Evolutionary conservation across 2,113 vertebrate genomes (phyloP).

Genomic region (Microtus richardsoni): DNA sequence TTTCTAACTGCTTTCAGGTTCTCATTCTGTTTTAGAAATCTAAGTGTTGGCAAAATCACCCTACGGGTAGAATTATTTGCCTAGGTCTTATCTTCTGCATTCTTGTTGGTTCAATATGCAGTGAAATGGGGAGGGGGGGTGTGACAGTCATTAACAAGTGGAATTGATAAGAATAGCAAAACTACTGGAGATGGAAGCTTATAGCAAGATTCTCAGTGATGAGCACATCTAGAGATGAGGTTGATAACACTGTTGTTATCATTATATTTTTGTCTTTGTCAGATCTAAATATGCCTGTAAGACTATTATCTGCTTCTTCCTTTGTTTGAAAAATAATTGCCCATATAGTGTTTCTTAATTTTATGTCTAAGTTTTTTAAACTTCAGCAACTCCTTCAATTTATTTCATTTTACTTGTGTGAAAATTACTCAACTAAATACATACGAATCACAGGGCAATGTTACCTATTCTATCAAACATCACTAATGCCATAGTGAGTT

Average conservation of each 20-base stretch:
- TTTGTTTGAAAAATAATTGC: not conserved
- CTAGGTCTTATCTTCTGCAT: not conserved
- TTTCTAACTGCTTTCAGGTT: not conserved
- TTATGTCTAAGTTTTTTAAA: not conserved
- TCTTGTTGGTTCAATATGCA: not conserved
- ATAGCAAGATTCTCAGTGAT: not conserved
- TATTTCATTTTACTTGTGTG: not conserved
- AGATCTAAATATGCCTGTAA: not conserved
- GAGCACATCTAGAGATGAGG: not conserved
- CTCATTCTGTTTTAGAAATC: not conserved
- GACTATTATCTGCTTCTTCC: not conserved
- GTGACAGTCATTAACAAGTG: not conserved
- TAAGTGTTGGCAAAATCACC: not conserved
- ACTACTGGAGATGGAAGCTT: not conserved
- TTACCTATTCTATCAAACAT: accelerated
- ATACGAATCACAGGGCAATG: accelerated
- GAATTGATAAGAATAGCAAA: not conserved
- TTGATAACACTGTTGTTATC: not conserved
- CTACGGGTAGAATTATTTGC: accelerated
- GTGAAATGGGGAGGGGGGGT: accelerated
- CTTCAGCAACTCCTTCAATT: not conserved
- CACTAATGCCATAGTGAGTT: accelerated
- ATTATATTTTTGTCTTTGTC: not conserved
- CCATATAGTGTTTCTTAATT: not conserved
- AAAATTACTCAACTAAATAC: not conserved